Percentiles rank a stretch among this genome's conserved stretches.
These are phyloP conservation scores for Rhinoraja longicauda DNA, from an alignment of 2,797 vertebrate genomes.

Conservation along the genomic window DNA sequence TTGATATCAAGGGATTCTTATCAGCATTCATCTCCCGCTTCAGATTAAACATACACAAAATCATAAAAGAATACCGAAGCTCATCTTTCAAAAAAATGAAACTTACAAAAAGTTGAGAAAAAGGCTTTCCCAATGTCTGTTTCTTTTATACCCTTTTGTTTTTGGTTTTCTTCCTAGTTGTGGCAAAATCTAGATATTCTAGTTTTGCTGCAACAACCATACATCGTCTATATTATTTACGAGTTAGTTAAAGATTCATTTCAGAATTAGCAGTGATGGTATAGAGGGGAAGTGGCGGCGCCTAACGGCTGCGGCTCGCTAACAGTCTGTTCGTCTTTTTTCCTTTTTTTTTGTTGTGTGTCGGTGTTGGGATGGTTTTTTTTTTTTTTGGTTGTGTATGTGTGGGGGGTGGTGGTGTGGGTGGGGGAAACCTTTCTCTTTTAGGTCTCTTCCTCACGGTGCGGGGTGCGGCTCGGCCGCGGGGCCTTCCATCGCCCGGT, in stretches of 20 bases:
- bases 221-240: neutral
- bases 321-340: no score
- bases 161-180: neutral
- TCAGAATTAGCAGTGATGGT: neutral
- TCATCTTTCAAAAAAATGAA: neutral
- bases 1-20: neutral
- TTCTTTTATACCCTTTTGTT: neutral
- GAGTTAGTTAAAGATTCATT: neutral
- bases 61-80: neutral
- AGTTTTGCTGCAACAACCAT: neutral
- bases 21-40: neutral
- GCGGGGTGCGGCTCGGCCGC: no score
- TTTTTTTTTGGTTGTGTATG: no score
- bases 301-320: no score
- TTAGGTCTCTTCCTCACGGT: no score
- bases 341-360: no score
- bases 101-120: neutral
- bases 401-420: no score
- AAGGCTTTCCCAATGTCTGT: neutral
- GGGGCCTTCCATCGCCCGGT: no score
- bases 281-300: no score
- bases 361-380: no score
- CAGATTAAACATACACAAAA: neutral
- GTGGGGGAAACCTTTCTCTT: no score
- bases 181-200: neutral